Conservation (phyloP, 2,797 vertebrate genomes). For the Hypotaenidia okinawae region DNA sequence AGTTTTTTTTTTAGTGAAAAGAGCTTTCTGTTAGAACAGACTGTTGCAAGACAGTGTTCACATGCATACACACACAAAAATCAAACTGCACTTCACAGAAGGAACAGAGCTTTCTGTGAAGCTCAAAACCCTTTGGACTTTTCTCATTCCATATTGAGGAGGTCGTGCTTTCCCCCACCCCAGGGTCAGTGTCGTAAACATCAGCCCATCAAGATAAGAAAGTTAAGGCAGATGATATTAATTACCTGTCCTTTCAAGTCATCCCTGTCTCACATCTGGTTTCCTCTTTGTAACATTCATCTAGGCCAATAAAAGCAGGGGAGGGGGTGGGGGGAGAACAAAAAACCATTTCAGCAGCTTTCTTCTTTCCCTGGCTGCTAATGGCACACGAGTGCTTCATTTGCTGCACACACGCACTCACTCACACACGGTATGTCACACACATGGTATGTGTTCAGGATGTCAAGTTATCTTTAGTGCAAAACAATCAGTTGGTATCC, state of each 20-base stretch:
- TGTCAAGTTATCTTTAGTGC: background rate
- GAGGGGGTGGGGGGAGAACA: background rate
- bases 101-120: background rate
- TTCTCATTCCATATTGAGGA: constrained; percentile 58
- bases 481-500: background rate
- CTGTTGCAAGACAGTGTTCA: background rate
- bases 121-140: constrained; percentile 54
- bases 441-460: rapidly evolving
- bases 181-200: constrained; percentile 69
- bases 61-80: background rate
- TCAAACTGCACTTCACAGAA: constrained; percentile 38
- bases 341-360: constrained; percentile 47
- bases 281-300: constrained; percentile 74
- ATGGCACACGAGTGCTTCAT: background rate
- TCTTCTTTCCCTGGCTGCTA: background rate
- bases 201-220: constrained; percentile 83
- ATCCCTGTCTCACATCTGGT: constrained; percentile 82
- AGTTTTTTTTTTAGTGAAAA: background rate
- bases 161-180: constrained; percentile 63
- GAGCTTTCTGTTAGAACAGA: background rate
- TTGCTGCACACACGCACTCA: background rate
- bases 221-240: constrained; percentile 79
- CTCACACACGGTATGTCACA: background rate
- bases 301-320: constrained; percentile 78
- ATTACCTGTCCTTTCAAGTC: constrained; percentile 84